These are phyloP conservation scores for Formica selysi DNA, from an alignment of 1,140 invertebrate genomes.

Conservation along the genomic window DNA sequence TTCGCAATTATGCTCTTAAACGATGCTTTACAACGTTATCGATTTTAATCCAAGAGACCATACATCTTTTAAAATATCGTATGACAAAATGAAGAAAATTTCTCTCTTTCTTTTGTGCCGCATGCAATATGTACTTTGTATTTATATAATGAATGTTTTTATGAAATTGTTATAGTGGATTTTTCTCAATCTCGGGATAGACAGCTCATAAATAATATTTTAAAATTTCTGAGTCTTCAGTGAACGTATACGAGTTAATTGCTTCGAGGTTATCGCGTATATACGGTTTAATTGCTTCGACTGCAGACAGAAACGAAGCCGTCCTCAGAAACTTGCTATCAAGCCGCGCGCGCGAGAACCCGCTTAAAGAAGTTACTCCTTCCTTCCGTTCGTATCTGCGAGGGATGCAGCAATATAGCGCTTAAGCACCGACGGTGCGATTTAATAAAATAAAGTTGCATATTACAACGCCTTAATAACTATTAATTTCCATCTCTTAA, in stretches of 20 bases:
- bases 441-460: constrained; percentile 48
- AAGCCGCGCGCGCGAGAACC: neutral
- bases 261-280: constrained; percentile 11
- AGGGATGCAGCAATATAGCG: constrained; percentile 21
- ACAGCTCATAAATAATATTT: constrained; percentile 21
- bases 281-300: constrained; percentile 11
- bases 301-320: constrained; percentile 20
- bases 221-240: neutral
- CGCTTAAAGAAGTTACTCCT: constrained; percentile 49
- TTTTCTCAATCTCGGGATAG: neutral
- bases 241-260: constrained; percentile 38
- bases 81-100: neutral
- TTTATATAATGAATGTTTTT: neutral
- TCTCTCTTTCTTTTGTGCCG: no score
- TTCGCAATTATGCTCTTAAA: constrained; percentile 2
- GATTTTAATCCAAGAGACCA: neutral
- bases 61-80: neutral
- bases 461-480: constrained; percentile 23
- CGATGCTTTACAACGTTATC: neutral
- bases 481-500: constrained; percentile 52
- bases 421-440: constrained; percentile 28
- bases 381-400: neutral
- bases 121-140: no score
- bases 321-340: constrained; percentile 31
- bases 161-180: neutral